Percentiles rank a stretch among this genome's conserved stretches.
Evolutionary conservation across 1,140 invertebrate genomes (phyloP).

Genomic region (Helicoverpa zea): DNA sequence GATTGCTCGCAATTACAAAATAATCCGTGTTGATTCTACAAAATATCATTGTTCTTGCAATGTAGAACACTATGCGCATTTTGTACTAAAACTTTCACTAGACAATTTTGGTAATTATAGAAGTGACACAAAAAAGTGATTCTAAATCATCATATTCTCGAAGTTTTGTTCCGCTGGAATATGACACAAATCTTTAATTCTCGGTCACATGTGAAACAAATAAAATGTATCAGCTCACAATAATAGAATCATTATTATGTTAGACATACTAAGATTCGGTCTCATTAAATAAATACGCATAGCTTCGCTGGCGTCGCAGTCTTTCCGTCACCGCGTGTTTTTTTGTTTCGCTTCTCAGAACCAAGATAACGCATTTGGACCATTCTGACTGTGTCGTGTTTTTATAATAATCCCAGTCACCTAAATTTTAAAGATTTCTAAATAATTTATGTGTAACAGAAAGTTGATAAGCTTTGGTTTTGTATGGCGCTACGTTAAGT

Average conservation of each 20-base stretch:
- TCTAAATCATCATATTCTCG: background rate
- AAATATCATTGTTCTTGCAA: slow-evolving; percentile 69
- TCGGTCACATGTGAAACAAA: no score
- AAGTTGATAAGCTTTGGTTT: slow-evolving; percentile 52
- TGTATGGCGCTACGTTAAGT: slow-evolving; percentile 38
- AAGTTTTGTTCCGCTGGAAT: no score
- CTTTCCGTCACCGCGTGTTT: slow-evolving; percentile 59
- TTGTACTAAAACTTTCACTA: slow-evolving; percentile 63
- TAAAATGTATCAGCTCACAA: background rate
- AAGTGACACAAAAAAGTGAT: background rate
- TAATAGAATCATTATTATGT: slow-evolving; percentile 39
- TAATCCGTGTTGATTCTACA: slow-evolving; percentile 72
- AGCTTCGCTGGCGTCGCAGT: slow-evolving; percentile 52
- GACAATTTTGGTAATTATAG: slow-evolving; percentile 4
- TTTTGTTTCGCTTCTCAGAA: slow-evolving; percentile 72
- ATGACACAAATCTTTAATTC: no score
- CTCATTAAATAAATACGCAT: slow-evolving; percentile 58
- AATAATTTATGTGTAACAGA: slow-evolving; percentile 59
- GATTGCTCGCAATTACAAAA: slow-evolving; percentile 77
- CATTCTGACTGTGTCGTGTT: slow-evolving; percentile 53
- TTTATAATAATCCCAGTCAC: slow-evolving; percentile 57
- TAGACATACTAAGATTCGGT: slow-evolving; percentile 50
- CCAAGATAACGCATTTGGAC: slow-evolving; percentile 65
- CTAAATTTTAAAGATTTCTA: slow-evolving; percentile 56
- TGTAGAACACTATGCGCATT: slow-evolving; percentile 51